Conservation (phyloP, 2,888 invertebrate genomes). For the Hesperia comma region DNA sequence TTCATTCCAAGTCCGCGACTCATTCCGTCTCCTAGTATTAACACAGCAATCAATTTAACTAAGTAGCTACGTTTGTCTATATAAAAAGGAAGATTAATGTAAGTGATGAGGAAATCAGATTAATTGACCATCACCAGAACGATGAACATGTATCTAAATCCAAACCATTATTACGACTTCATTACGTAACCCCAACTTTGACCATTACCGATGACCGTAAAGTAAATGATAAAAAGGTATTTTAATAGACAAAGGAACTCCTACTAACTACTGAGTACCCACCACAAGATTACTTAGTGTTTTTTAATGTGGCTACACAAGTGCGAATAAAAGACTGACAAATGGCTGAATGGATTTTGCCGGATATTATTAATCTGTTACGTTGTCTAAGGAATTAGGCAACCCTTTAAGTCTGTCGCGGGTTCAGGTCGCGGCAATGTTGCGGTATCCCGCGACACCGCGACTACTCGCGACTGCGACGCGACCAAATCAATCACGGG, state of each 20-base stretch:
- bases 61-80: not conserved
- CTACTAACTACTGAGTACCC: no score
- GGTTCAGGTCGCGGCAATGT: constrained; percentile 33
- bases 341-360: no score
- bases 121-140: not conserved
- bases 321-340: not conserved
- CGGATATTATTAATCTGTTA: no score
- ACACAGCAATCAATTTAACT: not conserved
- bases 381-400: constrained; percentile 22
- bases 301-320: not conserved
- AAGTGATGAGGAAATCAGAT: not conserved
- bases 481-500: constrained; percentile 74
- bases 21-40: constrained; percentile 3
- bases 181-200: no score
- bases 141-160: not conserved
- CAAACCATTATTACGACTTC: not conserved
- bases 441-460: constrained; percentile 32
- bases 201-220: no score
- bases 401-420: constrained; percentile 5
- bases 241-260: no score
- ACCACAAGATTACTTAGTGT: no score
- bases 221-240: no score
- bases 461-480: constrained; percentile 45
- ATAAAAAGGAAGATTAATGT: not conserved
- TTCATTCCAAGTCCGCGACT: constrained; percentile 14